phyloP scores from a whole-genome alignment of 2,113 vertebrate genomes.

The Enhydra lutris region DNA sequence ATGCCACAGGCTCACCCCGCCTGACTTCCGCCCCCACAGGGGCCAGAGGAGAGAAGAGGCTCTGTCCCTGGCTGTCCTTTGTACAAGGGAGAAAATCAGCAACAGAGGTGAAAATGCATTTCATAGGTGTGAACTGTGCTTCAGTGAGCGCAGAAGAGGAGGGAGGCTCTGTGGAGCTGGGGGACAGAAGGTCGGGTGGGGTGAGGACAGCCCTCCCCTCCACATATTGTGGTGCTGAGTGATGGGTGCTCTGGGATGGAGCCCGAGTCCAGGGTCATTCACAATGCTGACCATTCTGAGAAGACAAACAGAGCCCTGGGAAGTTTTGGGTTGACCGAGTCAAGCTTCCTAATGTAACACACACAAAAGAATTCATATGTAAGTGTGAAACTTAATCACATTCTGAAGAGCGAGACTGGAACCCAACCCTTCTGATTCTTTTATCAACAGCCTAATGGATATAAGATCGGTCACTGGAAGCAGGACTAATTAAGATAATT shows the following conservation, averaged over 20 bases:
- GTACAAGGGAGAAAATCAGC: not conserved
- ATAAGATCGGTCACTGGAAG: not conserved
- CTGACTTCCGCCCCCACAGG: not conserved
- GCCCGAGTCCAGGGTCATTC: not conserved
- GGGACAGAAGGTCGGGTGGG: not conserved
- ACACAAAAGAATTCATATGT: not conserved
- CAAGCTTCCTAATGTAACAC: not conserved
- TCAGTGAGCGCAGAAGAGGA: not conserved
- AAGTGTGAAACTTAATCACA: not conserved
- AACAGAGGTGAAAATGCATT: not conserved
- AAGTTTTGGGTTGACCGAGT: not conserved
- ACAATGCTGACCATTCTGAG: not conserved
- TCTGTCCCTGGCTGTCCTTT: not conserved
- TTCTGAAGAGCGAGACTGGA: not conserved
- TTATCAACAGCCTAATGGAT: not conserved
- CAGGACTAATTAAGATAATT: not conserved
- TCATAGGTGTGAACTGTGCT: not conserved
- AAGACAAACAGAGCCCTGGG: not conserved
- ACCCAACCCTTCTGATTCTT: not conserved
- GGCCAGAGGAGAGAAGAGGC: not conserved
- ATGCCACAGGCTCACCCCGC: accelerated
- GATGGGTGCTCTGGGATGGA: not conserved
- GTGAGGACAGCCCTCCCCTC: not conserved
- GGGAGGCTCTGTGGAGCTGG: not conserved
- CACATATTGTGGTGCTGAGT: not conserved